Conservation (phyloP, 2,797 vertebrate genomes). For the Mallotus villosus region DNA sequence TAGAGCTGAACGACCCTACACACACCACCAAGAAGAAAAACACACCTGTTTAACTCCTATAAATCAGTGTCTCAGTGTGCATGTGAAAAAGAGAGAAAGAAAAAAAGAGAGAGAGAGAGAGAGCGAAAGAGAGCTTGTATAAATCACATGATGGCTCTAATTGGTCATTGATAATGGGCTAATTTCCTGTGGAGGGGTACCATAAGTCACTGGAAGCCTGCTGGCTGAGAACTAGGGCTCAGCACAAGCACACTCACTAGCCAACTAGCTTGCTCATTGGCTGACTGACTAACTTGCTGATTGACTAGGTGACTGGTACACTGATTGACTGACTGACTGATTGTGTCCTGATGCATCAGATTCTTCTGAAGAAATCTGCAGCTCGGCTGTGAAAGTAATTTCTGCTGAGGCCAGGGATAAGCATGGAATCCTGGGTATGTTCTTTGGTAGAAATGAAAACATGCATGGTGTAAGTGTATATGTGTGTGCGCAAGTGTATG, state of each 20-base stretch:
- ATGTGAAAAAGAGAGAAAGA: too few species aligned
- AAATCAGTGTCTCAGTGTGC: constrained; percentile 27
- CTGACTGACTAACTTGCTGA: too few species aligned
- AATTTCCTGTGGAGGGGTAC: constrained; percentile 60
- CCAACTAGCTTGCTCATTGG: not conserved
- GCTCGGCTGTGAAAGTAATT: constrained; percentile 27
- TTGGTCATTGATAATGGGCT: constrained; percentile 66
- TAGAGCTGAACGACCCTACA: constrained; percentile 16
- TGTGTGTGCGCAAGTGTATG: not conserved
- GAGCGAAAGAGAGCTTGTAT: constrained; percentile 22
- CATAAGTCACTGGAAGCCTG: constrained; percentile 50
- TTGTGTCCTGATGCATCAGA: constrained; percentile 31
- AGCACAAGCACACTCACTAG: constrained; percentile 23
- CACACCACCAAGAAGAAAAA: constrained; percentile 35
- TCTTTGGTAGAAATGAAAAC: too few species aligned
- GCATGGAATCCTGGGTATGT: constrained; percentile 27
- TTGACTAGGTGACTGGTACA: too few species aligned
- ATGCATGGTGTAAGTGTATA: not conserved
- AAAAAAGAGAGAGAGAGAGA: too few species aligned
- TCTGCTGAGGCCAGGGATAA: constrained; percentile 9
- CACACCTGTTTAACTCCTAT: constrained; percentile 55
- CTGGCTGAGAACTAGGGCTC: constrained; percentile 38
- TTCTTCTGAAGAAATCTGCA: not conserved
- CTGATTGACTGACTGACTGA: too few species aligned
- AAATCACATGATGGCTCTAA: constrained; percentile 62